phyloP scores from a whole-genome alignment of 2,888 invertebrate genomes.

The Hyppa rectilinea region DNA sequence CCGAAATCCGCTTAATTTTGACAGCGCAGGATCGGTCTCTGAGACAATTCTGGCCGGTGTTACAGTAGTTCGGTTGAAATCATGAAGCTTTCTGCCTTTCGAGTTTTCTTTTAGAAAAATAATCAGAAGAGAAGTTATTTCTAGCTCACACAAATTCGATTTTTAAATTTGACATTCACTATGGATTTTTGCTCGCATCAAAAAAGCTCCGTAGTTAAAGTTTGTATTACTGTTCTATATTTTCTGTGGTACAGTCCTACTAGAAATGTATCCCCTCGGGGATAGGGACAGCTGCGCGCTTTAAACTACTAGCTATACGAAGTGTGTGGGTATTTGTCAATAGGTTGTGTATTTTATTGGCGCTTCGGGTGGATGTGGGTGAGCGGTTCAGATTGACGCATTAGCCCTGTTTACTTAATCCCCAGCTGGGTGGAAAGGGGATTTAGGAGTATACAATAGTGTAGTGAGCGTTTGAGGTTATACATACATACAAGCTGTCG shows the following conservation, averaged over 20 bases:
- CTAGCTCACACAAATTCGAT: background rate
- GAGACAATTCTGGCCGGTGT: too few species aligned
- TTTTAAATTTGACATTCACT: too few species aligned
- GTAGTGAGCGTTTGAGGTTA: background rate
- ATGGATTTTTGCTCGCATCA: too few species aligned
- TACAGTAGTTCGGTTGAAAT: background rate
- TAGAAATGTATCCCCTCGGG: constrained; percentile 47
- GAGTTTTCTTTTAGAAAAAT: background rate
- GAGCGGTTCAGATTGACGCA: constrained; percentile 33
- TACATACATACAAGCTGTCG: background rate
- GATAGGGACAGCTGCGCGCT: constrained; percentile 50
- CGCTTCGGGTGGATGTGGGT: constrained; percentile 19
- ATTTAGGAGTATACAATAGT: background rate
- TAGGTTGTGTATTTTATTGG: constrained; percentile 53
- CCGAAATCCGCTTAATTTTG: background rate
- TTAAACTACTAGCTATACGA: constrained; percentile 52
- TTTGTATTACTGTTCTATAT: constrained; percentile 21
- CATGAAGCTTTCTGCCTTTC: background rate
- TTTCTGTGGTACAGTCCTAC: constrained; percentile 20
- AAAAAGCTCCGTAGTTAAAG: background rate
- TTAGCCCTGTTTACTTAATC: constrained; percentile 33
- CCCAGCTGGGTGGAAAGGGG: background rate
- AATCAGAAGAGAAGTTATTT: background rate
- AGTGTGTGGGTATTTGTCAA: constrained; percentile 45
- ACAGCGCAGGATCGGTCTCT: background rate